A percentile compares a stretch with the other conserved stretches of the same genome.
Evolutionary conservation across 2,113 vertebrate genomes (phyloP).

Genomic region (Stomatorhinus ivindoensis): DNA sequence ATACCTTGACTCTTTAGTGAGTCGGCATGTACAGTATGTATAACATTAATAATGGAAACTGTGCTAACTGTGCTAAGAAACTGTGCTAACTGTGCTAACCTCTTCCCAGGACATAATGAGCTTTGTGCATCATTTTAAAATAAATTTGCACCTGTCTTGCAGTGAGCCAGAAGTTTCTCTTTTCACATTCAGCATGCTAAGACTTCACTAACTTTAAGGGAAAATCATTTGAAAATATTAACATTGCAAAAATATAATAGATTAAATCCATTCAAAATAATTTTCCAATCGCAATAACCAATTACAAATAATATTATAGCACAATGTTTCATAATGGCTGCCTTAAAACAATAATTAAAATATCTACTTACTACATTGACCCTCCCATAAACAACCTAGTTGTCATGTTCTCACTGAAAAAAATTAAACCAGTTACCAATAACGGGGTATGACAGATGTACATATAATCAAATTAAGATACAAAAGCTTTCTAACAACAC

Average conservation of each 20-base stretch:
- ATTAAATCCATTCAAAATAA: not conserved
- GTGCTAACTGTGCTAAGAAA: not conserved
- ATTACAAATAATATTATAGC: not conserved
- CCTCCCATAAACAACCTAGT: not conserved
- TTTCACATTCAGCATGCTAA: not conserved
- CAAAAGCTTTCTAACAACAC: not conserved
- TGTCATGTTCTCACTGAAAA: not conserved
- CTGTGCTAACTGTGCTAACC: too few species aligned
- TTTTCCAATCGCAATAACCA: not conserved
- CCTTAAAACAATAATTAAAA: not conserved
- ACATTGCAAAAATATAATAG: not conserved
- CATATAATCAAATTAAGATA: not conserved
- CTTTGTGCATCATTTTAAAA: not conserved
- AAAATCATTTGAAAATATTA: not conserved
- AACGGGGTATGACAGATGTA: not conserved
- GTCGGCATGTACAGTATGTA: not conserved
- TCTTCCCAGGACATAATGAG: not conserved
- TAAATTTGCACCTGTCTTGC: not conserved
- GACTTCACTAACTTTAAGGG: not conserved
- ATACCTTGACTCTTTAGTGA: not conserved
- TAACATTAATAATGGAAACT: not conserved
- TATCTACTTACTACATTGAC: not conserved
- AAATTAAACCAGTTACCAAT: not conserved
- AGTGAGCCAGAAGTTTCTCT: not conserved
- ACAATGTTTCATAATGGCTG: not conserved